Conservation (phyloP, 1,140 invertebrate genomes). For the Palaemon carinicauda region DNA sequence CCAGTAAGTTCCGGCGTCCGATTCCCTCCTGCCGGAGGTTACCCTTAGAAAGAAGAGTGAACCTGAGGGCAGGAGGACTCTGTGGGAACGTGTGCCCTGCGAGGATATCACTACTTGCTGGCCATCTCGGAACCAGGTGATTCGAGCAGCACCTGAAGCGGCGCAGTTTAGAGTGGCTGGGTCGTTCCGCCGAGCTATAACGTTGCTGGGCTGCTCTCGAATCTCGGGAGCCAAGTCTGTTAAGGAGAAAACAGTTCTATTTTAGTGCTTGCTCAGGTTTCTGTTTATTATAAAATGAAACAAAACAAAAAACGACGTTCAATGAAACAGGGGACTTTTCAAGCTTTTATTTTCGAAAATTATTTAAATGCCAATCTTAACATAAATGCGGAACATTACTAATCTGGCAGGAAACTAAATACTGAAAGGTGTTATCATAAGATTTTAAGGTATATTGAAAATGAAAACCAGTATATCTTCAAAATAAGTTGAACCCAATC, state of each 20-base stretch:
- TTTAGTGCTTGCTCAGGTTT: too few species aligned
- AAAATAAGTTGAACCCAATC: too few species aligned
- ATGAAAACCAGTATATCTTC: too few species aligned
- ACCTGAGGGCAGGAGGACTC: constrained; percentile 20
- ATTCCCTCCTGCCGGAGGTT: constrained; percentile 16
- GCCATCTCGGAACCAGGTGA: constrained; percentile 46
- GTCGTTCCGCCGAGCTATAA: constrained; percentile 36
- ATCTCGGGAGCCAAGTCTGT: constrained; percentile 26
- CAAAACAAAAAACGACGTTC: too few species aligned
- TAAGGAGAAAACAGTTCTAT: background rate
- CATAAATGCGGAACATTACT: too few species aligned
- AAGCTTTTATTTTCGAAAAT: too few species aligned
- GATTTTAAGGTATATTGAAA: too few species aligned
- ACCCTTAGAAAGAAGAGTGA: constrained; percentile 49
- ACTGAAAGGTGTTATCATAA: too few species aligned
- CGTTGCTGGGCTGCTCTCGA: constrained; percentile 32
- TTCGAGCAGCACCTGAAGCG: constrained; percentile 16
- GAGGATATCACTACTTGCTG: constrained; percentile 5
- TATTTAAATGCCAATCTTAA: too few species aligned
- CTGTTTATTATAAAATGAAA: too few species aligned
- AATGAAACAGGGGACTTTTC: too few species aligned
- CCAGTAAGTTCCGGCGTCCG: constrained; percentile 46
- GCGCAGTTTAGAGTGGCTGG: constrained; percentile 45
- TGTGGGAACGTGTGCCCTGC: constrained; percentile 18
- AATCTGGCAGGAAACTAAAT: too few species aligned